phyloP scores from a whole-genome alignment of 1,140 invertebrate genomes.

The Sycophaga agraensis region DNA sequence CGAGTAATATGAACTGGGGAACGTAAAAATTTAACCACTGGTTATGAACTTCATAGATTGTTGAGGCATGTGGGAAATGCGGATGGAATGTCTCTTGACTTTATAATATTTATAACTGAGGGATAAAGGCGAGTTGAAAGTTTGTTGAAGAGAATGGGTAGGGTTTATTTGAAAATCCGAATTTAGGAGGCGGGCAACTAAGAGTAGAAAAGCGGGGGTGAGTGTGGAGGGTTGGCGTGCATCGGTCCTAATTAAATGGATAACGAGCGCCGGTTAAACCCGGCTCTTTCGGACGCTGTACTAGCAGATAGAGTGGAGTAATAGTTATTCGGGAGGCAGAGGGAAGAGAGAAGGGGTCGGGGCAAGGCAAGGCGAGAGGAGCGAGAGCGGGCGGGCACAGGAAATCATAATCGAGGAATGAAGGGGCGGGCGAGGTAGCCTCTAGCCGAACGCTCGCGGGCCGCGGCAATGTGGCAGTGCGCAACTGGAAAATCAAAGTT shows the following conservation, averaged over 20 bases:
- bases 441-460: no score
- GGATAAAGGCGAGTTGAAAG: no score
- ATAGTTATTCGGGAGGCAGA: slow-evolving; percentile 36
- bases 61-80: no score
- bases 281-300: slow-evolving; percentile 18
- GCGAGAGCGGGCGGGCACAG: slow-evolving; percentile 30
- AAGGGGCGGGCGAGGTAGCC: slow-evolving; percentile 34
- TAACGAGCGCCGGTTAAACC: slow-evolving; percentile 30
- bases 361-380: slow-evolving; percentile 10
- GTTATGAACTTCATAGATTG: no score
- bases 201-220: not conserved
- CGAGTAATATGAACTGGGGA: no score
- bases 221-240: not conserved
- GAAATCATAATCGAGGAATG: slow-evolving; percentile 42
- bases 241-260: slow-evolving; percentile 31
- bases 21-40: no score
- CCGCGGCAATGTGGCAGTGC: no score
- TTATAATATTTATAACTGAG: slow-evolving; percentile 31
- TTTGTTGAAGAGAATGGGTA: no score
- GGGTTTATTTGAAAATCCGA: slow-evolving; percentile 29
- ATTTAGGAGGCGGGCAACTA: slow-evolving; percentile 21
- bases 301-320: slow-evolving; percentile 34
- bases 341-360: not conserved
- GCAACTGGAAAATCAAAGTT: slow-evolving; percentile 48
- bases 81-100: slow-evolving; percentile 22